Evolutionary conservation across 2,888 invertebrate genomes (phyloP), one percentile per base, ranked within the genome.

Genomic region (Scaptomyza reducta): DNA sequence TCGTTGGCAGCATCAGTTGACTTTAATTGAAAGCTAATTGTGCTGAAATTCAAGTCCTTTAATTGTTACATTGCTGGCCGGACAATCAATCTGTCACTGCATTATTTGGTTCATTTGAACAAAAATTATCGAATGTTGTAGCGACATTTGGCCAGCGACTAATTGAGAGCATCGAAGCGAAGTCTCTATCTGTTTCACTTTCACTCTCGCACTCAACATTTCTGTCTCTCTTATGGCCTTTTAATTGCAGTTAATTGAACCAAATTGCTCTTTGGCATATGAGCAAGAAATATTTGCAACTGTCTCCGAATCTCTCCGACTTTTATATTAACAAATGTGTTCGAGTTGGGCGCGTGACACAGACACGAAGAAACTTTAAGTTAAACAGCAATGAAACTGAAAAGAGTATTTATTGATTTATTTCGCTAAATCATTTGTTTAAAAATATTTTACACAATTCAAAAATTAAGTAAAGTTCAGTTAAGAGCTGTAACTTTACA

Each of bases 111-210:
- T 41, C 56, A 74, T 65, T 70, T 58, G 47, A 5, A 38, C 59
- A 57, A 64, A 61, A 67, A 76, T 73, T 71, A 86, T 80, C 75
- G 67, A 77, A 71, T 74, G 68, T 66, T 64, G 46, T 56, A 51
- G 42, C 47, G 47, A 66, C 60, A 57, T 73, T 74, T 63, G 69
- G 11, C 66, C 63, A 63, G 55, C 70, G 71, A 75, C 77, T 75
- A 87, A 84, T 88, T 86, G 75, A 77, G 75, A 71, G 72, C 75
- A 77, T 57, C 35, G 77, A 70, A 62, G 62, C 62, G 63, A 54
- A 50, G 40, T 10, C 9, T 31, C 27, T 62, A 22, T 22, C 22
- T 22, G 22, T 22, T 22, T 22, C 22, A 22, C 22, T 22, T 41
- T 31, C 55, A 49, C 33, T 57, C 25, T 61, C 14, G 14, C 13